Evolutionary conservation across 30 jellyfish, hydroid and myxozoan genomes (phyloP), one percentile per base, ranked within the genome.

Genomic region (Clytia hemisphaerica): DNA sequence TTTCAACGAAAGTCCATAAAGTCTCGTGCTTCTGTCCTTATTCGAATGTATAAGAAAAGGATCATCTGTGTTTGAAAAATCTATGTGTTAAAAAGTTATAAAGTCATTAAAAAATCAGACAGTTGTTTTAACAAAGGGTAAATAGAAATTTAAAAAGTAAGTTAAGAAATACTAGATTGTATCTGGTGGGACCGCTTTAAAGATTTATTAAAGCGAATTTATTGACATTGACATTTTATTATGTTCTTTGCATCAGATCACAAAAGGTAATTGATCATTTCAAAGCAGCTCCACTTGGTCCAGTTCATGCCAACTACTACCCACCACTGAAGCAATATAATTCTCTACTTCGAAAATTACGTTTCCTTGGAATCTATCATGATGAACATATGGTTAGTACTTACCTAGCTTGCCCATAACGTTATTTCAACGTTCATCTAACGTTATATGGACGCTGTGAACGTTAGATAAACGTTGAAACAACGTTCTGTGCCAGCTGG

Each of bases 361-460:
- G 97, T 26, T 35, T 16, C 19, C 94, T 87, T 78, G 97, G 97
- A 0, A 79, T 87, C 12, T 87, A 87, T 51, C 94, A 87, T 67
- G 97, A 87, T 87, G 97, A 87, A 73, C 94, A 87, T 67, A 54
- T 87, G 77, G 97, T 87, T 58, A 55, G 92, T 69, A 38, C n/a
- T 12, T 53, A 53, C 10, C 10, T 14, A 53, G 12, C 31, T 53
- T 9, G 31, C n/a, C n/a, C n/a, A n/a, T n/a, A n/a, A n/a, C n/a
- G n/a, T n/a, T n/a, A n/a, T n/a, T n/a, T n/a, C n/a, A n/a, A n/a
- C n/a, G n/a, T n/a, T n/a, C n/a, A n/a, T n/a, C n/a, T n/a, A n/a
- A n/a, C n/a, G n/a, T n/a, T n/a, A n/a, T n/a, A n/a, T n/a, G n/a
- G n/a, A n/a, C n/a, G n/a, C n/a, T n/a, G n/a, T n/a, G n/a, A n/a